Percentiles rank a stretch among this genome's conserved stretches.
Evolutionary conservation across 2,113 vertebrate species (phyloP).

Genomic region (Puma concolor): DNA sequence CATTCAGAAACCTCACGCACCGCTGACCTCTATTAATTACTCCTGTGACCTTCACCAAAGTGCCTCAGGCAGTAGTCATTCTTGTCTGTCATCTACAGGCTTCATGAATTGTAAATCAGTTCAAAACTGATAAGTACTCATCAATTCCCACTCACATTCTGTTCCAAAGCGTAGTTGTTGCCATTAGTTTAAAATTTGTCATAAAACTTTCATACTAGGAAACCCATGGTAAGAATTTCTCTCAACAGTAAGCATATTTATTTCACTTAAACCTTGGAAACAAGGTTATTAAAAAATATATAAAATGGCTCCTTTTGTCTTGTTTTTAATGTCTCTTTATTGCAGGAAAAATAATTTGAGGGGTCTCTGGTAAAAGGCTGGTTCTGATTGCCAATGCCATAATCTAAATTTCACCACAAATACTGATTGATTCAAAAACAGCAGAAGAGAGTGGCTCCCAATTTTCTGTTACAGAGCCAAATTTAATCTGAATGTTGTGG

Average conservation of each 20-base stretch:
- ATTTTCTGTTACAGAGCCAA: background rate
- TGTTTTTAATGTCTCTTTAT: conserved; percentile 38
- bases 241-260: conserved; percentile 5
- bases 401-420: conserved; percentile 9
- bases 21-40: background rate
- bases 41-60: background rate
- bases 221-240: background rate
- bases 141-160: conserved; percentile 46
- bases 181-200: conserved; percentile 25
- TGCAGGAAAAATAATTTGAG: conserved; percentile 26
- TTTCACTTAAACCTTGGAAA: conserved; percentile 16
- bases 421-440: background rate
- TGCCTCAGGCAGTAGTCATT: background rate
- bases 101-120: conserved; percentile 58
- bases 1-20: background rate
- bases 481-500: background rate
- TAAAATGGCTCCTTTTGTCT: background rate
- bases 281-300: conserved; percentile 49
- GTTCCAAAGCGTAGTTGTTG: background rate
- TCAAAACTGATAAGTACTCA: conserved; percentile 52
- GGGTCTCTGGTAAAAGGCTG: background rate
- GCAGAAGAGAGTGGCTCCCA: background rate
- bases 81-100: conserved; percentile 23
- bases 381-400: background rate
- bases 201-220: conserved; percentile 30